phyloP scores from a whole-genome alignment of 2,888 invertebrate genomes.

The Norana najaformis region DNA sequence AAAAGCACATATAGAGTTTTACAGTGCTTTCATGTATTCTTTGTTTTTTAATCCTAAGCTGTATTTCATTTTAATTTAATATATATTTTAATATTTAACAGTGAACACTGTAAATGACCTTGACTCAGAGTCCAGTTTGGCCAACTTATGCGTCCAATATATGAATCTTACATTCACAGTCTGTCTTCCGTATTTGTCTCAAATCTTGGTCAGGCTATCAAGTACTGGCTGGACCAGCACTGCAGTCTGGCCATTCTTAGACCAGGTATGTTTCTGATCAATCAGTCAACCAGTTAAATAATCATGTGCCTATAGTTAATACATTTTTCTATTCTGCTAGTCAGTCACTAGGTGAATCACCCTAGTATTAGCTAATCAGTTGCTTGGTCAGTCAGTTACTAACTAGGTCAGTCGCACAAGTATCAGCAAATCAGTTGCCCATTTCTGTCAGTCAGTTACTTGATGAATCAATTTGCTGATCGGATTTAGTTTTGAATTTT shows the following conservation, averaged over 20 bases:
- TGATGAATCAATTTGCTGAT: background rate
- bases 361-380: background rate
- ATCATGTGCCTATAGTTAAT: too few relatives aligned
- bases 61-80: background rate
- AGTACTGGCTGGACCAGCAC: conserved; percentile 17
- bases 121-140: background rate
- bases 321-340: background rate
- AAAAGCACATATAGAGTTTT: background rate
- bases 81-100: background rate
- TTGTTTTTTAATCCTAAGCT: background rate
- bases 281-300: background rate
- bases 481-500: background rate
- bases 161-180: conserved; percentile 15
- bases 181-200: background rate
- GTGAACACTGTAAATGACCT: background rate
- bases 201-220: conserved; percentile 19
- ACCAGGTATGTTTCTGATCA: conserved; percentile 17
- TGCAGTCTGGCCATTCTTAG: conserved; percentile 9
- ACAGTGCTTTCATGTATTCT: background rate
- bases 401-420: too few relatives aligned
- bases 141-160: conserved; percentile 9
- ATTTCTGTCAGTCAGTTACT: background rate
- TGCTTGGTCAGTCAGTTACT: background rate
- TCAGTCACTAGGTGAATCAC: background rate
- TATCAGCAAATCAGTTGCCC: background rate